Percentiles rank a stretch among this genome's conserved stretches.
These are phyloP conservation scores for Microtus oregoni DNA, from an alignment of 2,113 vertebrate species.

Conservation along the genomic window DNA sequence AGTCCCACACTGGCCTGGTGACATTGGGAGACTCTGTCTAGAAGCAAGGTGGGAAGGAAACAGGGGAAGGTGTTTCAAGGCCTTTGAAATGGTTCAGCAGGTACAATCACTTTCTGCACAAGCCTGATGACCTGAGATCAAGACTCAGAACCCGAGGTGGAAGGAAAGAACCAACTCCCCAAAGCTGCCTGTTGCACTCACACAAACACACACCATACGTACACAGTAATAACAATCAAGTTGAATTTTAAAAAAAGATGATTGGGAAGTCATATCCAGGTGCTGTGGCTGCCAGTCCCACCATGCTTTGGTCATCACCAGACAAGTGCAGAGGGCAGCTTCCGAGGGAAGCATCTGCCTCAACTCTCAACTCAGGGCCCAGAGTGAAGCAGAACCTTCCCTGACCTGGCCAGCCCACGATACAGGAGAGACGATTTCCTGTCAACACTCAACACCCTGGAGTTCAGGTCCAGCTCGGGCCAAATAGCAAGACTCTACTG, in stretches of 20 bases:
- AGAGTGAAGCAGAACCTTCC: fast-evolving
- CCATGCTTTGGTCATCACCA: not conserved
- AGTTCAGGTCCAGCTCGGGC: not conserved
- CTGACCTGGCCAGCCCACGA: too few relatives aligned
- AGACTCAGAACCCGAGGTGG: not conserved
- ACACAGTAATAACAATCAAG: not conserved
- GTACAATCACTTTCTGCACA: not conserved
- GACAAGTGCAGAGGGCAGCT: not conserved
- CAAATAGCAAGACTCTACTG: not conserved
- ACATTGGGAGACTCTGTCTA: not conserved
- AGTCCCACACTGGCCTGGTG: not conserved
- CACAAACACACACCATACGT: not conserved
- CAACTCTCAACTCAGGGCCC: not conserved
- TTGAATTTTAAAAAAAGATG: not conserved
- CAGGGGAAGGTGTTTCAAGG: not conserved
- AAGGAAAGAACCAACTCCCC: not conserved
- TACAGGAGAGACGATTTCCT: too few relatives aligned
- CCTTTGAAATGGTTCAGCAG: not conserved
- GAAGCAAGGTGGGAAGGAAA: not conserved
- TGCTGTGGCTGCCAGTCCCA: fast-evolving
- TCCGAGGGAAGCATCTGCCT: not conserved
- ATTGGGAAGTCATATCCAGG: not conserved
- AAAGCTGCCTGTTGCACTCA: not conserved
- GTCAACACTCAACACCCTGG: not conserved
- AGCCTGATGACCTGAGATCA: not conserved